Evolutionary conservation across 1,140 invertebrate genomes (phyloP).

Genomic region (Megalopta genalis): DNA sequence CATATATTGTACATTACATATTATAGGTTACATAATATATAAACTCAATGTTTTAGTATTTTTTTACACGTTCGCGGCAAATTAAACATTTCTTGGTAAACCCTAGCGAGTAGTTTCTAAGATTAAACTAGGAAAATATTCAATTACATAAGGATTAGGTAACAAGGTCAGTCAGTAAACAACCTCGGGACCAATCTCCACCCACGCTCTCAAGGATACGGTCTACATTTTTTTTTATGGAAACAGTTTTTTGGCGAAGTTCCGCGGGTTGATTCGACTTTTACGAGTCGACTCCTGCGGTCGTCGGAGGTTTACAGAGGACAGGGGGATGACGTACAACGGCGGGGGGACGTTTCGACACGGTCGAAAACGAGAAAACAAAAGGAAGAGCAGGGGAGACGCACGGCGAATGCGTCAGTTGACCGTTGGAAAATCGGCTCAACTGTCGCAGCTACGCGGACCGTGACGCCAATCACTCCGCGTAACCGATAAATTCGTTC

Average conservation of each 20-base stretch:
- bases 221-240: not conserved
- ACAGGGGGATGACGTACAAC: not conserved
- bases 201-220: too few species aligned
- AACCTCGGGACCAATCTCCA: too few species aligned
- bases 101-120: too few species aligned
- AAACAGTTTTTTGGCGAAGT: not conserved
- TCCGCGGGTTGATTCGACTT: not conserved
- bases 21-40: too few species aligned
- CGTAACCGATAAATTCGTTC: conserved; percentile 40
- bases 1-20: too few species aligned
- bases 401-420: not conserved
- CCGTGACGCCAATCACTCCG: conserved; percentile 38
- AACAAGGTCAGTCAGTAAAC: too few species aligned
- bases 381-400: not conserved
- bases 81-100: too few species aligned
- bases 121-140: too few species aligned
- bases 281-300: not conserved
- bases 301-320: not conserved
- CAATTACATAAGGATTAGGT: too few species aligned
- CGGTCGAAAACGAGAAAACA: not conserved
- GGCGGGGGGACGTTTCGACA: not conserved
- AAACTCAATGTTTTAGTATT: too few species aligned
- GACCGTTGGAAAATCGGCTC: not conserved
- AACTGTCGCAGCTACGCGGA: conserved; percentile 22
- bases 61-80: too few species aligned